phyloP scores from a whole-genome alignment of 2,797 vertebrate species.

The Australoheros facetus region DNA sequence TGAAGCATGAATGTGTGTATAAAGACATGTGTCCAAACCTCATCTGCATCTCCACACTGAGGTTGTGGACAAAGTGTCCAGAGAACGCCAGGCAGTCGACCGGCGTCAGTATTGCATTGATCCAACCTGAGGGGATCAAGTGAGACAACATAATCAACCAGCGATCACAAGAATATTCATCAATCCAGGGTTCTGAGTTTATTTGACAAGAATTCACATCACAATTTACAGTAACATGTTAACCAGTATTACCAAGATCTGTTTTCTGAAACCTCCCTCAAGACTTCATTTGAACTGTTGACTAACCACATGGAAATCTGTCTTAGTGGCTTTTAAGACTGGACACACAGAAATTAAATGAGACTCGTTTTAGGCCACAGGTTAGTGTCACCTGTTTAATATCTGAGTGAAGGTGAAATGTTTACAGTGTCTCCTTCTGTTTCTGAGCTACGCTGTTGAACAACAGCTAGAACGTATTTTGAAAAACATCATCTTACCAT shows the following conservation, averaged over 20 bases:
- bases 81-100: slow-evolving; percentile 97
- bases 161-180: background rate
- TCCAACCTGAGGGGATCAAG: slow-evolving; percentile 87
- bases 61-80: slow-evolving; percentile 96
- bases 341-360: background rate
- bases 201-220: background rate
- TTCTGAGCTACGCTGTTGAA: too few species aligned
- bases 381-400: too few species aligned
- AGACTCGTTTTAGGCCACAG: background rate
- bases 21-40: slow-evolving; percentile 80
- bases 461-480: too few species aligned
- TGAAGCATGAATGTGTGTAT: background rate
- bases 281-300: background rate
- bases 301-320: background rate
- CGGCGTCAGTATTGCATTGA: slow-evolving; percentile 96
- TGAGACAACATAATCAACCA: background rate
- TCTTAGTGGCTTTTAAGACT: background rate
- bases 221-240: background rate
- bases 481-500: too few species aligned
- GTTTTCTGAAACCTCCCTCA: background rate
- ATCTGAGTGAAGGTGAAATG: too few species aligned
- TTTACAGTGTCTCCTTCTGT: too few species aligned
- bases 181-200: background rate
- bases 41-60: slow-evolving; percentile 99
- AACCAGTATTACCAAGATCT: background rate